Percentiles rank a stretch among this genome's conserved stretches.
phyloP scores from a whole-genome alignment of 2,113 vertebrate genomes.

The Corythornis madagascariensis region DNA sequence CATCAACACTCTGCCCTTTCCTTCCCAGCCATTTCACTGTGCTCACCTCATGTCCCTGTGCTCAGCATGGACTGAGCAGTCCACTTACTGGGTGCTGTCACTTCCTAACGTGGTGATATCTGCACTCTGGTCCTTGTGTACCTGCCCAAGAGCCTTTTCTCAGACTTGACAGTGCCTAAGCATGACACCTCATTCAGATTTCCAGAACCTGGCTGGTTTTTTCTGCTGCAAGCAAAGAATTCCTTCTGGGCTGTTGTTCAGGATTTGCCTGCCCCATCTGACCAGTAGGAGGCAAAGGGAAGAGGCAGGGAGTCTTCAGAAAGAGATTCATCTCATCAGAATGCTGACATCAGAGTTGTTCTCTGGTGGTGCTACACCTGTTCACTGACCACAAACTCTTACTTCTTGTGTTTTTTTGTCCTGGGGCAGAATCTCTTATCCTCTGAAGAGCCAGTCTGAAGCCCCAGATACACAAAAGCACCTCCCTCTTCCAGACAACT shows the following conservation, averaged over 20 bases:
- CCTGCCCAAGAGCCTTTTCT: neutral
- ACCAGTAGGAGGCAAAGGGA: fast-evolving
- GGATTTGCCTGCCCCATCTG: neutral
- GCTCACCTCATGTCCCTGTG: neutral
- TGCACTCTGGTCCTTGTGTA: neutral
- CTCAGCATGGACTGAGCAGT: neutral
- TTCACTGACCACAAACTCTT: neutral
- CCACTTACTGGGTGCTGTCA: neutral
- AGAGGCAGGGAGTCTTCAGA: neutral
- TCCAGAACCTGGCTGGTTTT: neutral
- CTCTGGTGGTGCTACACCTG: neutral
- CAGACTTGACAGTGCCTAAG: neutral
- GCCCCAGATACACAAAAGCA: neutral
- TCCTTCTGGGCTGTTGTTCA: neutral
- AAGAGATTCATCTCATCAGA: neutral
- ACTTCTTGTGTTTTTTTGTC: neutral
- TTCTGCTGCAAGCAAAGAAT: neutral
- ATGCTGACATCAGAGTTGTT: neutral
- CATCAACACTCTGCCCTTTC: no score
- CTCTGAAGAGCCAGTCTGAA: neutral
- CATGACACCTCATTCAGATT: neutral
- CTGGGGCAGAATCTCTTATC: neutral
- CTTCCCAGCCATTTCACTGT: neutral
- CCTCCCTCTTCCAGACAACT: neutral
- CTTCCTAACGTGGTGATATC: fast-evolving